phyloP scores from a whole-genome alignment of 2,797 vertebrate genomes.

The Acanthopagrus latus region DNA sequence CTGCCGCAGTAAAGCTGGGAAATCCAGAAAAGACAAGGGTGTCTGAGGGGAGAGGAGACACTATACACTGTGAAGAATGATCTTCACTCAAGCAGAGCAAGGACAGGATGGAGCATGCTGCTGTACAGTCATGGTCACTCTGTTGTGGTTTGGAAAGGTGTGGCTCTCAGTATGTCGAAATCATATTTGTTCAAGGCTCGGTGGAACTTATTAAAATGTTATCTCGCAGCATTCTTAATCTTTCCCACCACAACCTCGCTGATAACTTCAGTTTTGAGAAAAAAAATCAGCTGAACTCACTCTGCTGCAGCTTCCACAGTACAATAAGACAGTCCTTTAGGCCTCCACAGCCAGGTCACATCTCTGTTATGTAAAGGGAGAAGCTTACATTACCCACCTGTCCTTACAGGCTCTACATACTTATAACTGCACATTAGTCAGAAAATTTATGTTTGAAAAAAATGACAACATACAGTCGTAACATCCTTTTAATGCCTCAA shows the following conservation, averaged over 20 bases:
- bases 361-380: background rate
- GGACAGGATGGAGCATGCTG: conserved; percentile 25
- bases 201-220: background rate
- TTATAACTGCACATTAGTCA: background rate
- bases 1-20: conserved; percentile 48
- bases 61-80: conserved; percentile 4
- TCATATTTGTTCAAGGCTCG: background rate
- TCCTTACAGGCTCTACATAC: background rate
- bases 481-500: background rate
- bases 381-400: background rate
- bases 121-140: background rate
- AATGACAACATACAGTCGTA: background rate
- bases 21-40: conserved; percentile 29
- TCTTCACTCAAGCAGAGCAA: conserved; percentile 3
- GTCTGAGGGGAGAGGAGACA: background rate
- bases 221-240: background rate
- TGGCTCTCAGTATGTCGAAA: background rate
- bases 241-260: background rate
- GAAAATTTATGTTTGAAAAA: background rate
- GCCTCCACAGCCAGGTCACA: conserved; percentile 7
- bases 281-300: background rate
- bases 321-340: background rate
- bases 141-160: background rate
- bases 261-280: too few species aligned
- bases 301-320: background rate